These are phyloP conservation scores for Dicranocentrus wangi DNA, from an alignment of 2,888 invertebrate genomes.

Conservation along the genomic window DNA sequence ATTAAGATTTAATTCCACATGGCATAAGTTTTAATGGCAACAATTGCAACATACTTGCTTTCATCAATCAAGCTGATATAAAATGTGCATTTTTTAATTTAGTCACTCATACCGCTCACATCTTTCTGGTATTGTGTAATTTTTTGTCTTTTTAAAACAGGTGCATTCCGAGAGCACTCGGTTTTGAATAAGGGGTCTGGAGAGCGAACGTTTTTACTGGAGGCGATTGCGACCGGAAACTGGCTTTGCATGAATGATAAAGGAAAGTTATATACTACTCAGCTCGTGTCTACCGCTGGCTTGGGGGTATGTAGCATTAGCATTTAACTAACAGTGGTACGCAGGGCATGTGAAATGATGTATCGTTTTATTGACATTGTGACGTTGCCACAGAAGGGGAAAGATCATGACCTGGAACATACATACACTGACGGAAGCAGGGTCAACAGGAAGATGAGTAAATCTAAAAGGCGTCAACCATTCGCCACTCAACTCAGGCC, in stretches of 20 bases:
- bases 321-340: too few species aligned
- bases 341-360: too few species aligned
- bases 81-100: neutral
- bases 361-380: too few species aligned
- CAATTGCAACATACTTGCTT: too few species aligned
- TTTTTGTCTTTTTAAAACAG: slow-evolving; percentile 7
- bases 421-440: neutral
- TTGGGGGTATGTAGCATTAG: neutral
- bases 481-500: neutral
- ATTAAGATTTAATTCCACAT: too few species aligned
- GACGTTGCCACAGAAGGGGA: neutral
- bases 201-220: slow-evolving; percentile 37
- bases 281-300: neutral
- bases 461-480: neutral
- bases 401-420: neutral
- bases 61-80: neutral
- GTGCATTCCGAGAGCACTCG: slow-evolving; percentile 38
- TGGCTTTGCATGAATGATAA: slow-evolving; percentile 39
- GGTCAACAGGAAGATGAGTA: neutral
- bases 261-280: slow-evolving; percentile 37
- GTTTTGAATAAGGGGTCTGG: neutral
- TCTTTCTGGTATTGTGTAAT: neutral
- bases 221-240: slow-evolving; percentile 38
- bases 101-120: neutral
- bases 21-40: too few species aligned